These are phyloP conservation scores for Reinhardtius hippoglossoides DNA, from an alignment of 2,113 vertebrate species.

Conservation along the genomic window DNA sequence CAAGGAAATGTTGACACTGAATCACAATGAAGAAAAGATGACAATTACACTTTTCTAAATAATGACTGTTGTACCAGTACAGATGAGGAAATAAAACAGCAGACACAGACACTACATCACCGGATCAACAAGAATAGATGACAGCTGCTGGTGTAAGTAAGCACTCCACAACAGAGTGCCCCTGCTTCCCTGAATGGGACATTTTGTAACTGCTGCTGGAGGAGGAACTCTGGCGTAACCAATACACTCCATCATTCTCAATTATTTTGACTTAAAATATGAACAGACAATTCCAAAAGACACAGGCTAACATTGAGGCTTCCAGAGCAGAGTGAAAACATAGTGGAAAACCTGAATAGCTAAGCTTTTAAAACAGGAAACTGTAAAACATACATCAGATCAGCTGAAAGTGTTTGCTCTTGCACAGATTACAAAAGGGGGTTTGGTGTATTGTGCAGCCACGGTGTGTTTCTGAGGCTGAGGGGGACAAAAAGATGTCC, in stretches of 20 bases:
- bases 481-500: constrained; percentile 17
- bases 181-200: not conserved
- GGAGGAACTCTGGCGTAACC: not conserved
- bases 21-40: not conserved
- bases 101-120: not conserved
- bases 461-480: not conserved
- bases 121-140: not conserved
- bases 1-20: not conserved
- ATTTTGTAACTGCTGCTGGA: not conserved
- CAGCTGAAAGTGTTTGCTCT: not conserved
- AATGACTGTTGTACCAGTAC: not conserved
- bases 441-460: not conserved
- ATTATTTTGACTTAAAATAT: not conserved
- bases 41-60: not conserved
- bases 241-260: not conserved
- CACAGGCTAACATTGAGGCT: not conserved
- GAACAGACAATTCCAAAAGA: not conserved
- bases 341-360: not conserved
- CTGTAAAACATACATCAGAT: not conserved
- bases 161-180: not conserved
- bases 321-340: not conserved
- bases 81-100: not conserved
- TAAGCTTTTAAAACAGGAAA: not conserved
- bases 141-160: not conserved
- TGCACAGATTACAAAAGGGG: not conserved